Percentiles rank a stretch among this genome's conserved stretches.
Conservation (phyloP, 2,797 vertebrate genomes). For the Argyrosomus regius region DNA sequence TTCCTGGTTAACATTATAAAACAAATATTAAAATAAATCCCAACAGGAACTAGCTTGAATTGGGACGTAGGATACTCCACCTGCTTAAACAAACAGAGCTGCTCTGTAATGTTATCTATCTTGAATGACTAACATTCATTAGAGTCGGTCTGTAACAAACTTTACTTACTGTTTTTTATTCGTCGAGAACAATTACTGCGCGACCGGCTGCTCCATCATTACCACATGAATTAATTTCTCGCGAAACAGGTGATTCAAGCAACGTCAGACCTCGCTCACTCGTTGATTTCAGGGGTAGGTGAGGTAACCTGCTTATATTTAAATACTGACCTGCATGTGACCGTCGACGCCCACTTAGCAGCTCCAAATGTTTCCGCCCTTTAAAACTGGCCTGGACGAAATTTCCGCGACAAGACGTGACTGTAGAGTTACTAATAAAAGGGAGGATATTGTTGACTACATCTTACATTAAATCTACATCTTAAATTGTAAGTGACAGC, state of each 20-base stretch:
- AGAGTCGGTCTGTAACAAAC: neutral
- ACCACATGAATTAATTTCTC: neutral
- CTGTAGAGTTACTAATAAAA: neutral
- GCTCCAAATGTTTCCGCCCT: constrained; percentile 35
- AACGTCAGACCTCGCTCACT: too few relatives aligned
- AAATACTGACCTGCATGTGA: constrained; percentile 45
- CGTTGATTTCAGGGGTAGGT: neutral
- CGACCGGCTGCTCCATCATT: neutral
- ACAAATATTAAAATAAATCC: too few relatives aligned
- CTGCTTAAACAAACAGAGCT: neutral
- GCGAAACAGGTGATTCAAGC: neutral
- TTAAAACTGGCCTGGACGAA: accelerated
- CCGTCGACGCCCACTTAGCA: constrained; percentile 51
- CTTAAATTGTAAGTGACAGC: too few relatives aligned
- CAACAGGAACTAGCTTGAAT: neutral
- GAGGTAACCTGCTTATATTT: neutral
- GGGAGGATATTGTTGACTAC: neutral
- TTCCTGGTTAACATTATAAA: neutral
- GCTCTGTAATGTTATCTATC: neutral
- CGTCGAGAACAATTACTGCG: neutral
- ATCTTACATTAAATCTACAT: neutral
- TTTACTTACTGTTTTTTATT: constrained; percentile 38
- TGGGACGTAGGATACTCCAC: neutral
- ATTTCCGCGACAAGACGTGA: neutral
- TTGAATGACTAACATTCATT: neutral